phyloP scores from a whole-genome alignment of 2,888 invertebrate species.

The Torymus aiolomorphi region DNA sequence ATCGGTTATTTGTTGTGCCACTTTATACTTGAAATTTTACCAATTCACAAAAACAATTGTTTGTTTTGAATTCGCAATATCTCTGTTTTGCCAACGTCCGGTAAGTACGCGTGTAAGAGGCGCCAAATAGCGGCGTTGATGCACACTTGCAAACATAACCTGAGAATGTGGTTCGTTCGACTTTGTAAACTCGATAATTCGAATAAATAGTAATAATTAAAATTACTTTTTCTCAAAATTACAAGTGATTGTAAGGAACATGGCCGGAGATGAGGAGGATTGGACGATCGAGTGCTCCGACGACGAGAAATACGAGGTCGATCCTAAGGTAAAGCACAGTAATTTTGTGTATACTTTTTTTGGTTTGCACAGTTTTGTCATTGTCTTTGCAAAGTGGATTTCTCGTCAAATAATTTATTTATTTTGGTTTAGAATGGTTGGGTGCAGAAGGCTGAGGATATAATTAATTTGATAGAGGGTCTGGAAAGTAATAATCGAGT shows the following conservation, averaged over 20 bases:
- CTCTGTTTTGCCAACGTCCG: constrained; percentile 19
- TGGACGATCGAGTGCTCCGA: constrained; percentile 83
- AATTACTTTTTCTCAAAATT: no score
- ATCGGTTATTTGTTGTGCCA: no score
- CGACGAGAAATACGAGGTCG: constrained; percentile 78
- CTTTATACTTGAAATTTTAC: no score
- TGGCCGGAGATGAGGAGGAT: constrained; percentile 77
- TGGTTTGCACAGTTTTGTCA: constrained; percentile 9
- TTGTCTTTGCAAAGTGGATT: constrained; percentile 6
- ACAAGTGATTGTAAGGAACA: constrained; percentile 46
- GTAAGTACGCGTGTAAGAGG: constrained; percentile 10
- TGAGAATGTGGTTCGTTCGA: constrained; percentile 44
- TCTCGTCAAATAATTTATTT: constrained; percentile 30
- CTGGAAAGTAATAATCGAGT: constrained; percentile 82
- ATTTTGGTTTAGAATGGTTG: constrained; percentile 74
- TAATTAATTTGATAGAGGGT: constrained; percentile 83
- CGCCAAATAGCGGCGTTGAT: constrained; percentile 32
- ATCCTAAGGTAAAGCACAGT: constrained; percentile 66
- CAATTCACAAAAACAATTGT: background rate
- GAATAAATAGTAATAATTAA: constrained; percentile 23
- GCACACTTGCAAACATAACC: constrained; percentile 51
- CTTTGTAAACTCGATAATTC: constrained; percentile 44
- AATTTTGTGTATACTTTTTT: constrained; percentile 25
- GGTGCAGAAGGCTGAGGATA: constrained; percentile 83
- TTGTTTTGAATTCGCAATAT: constrained; percentile 3